Base-by-base conservation (phyloP, 1,140 invertebrate genomes). In the Diuraphis noxia region DNA sequence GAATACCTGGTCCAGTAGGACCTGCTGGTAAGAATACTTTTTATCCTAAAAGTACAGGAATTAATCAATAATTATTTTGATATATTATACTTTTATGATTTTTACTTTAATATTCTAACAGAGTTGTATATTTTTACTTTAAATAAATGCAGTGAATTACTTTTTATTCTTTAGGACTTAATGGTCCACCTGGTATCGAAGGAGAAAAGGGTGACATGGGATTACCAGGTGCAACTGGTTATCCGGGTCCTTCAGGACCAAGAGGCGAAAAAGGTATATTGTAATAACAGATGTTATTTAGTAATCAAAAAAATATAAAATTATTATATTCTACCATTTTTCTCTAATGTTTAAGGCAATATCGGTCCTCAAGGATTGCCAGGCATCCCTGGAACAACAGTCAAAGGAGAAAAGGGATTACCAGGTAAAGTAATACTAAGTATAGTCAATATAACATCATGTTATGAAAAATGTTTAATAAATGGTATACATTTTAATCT, bases 161-260 rank as follows among this genome's bases (percentile, higher is more conserved):
- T n/a, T 79, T 82, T 82, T 7, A 46, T 43, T 34, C 8, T 25
- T 79, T 40, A 91, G 89, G 89, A 38, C 79, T 49, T 43, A 52
- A 85, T 81, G 92, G 92, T 34, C 40, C 23, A 88, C 43, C 79
- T 88, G 92, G 92, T n/a, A 4, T 79, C 36, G 93, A 92, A 90
- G 96, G 96, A 30, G 94, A 95, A 82, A 96, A 96, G 93, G 96
- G 96, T 92, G 95, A 96, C 40, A 92, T 94, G 92, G 97, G 96
- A 36, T 92, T 93, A 41, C 94, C 94, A 81, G 96, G 96, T 88
- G 94, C 95, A 19, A 94, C 95, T 92, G 97, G 97, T 40, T 93
- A 95, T 49, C 94, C 96, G 30, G 93, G 93, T 34, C n/a, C 63
- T 10, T 43, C 41, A 49, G 93, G 93, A n/a, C 23, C 95, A 88